phyloP scores from a whole-genome alignment of 2,888 invertebrate species.

The Hirtodrosophila confusa region DNA sequence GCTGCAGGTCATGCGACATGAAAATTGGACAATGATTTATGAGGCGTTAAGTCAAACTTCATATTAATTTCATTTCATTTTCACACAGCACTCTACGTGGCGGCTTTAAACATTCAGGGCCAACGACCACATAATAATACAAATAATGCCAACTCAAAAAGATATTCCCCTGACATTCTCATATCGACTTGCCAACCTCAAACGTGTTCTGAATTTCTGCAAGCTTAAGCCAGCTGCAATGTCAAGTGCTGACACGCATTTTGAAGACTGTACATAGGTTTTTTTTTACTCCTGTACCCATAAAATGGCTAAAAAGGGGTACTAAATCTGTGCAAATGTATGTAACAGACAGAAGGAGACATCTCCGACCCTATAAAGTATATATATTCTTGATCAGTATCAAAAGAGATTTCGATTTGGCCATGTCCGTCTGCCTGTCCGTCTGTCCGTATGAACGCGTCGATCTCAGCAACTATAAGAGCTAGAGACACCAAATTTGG shows the following conservation, averaged over 20 bases:
- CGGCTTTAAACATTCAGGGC: conserved; percentile 56
- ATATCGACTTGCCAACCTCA: conserved; percentile 35
- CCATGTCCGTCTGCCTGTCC: too few relatives aligned
- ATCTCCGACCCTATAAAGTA: too few relatives aligned
- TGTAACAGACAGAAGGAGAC: too few relatives aligned
- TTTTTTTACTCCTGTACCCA: too few relatives aligned
- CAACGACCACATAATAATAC: conserved; percentile 34
- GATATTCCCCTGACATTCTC: conserved; percentile 43
- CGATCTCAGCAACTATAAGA: too few relatives aligned
- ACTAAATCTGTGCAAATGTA: too few relatives aligned
- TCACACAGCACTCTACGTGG: conserved; percentile 38
- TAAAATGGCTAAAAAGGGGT: too few relatives aligned
- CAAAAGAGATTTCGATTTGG: too few relatives aligned
- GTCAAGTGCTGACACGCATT: neutral
- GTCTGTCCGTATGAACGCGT: too few relatives aligned
- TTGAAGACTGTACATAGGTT: neutral
- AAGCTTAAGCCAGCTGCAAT: conserved; percentile 5
- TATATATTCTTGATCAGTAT: too few relatives aligned
- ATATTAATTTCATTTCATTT: conserved; percentile 80
- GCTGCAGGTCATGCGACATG: conserved; percentile 53
- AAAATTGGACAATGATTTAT: conserved; percentile 80
- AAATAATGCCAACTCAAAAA: conserved; percentile 37
- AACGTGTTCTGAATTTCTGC: conserved; percentile 65
- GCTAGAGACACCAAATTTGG: too few relatives aligned
- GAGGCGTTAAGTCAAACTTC: conserved; percentile 80